Evolutionary conservation across 2,888 invertebrate genomes (phyloP), one percentile per base, ranked within the genome.

Genomic region (Agrochola circellaris): DNA sequence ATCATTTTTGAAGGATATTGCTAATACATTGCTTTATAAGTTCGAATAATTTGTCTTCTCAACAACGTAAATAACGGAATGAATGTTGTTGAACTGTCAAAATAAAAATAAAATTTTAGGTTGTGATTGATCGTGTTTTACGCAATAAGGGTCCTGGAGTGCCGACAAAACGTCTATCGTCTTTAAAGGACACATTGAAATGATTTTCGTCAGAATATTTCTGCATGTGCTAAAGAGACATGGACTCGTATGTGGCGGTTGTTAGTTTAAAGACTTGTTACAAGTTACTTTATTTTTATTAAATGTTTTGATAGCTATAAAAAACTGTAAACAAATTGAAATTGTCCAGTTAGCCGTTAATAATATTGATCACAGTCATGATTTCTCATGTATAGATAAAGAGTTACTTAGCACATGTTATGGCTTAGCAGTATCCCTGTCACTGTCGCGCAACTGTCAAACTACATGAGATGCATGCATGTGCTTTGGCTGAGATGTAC

Each of bases 191-290:
- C 23, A 13, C 30, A 48, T 30, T 67, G 30, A 54, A 51, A 67
- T 67, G 17, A 54, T n/a, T 67, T 51, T n/a, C 23, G 23, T n/a
- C 17, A 6, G 23, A 7, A 48, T 15, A 48, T 48, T 34, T 66
- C 34, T 34, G 34, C 20, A n/a, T 48, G 34, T 67, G 45, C n/a
- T 71, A 30, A 34, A 34, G n/a, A 34, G 20, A 48, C 30, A 71
- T n/a, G 30, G 23, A 71, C 71, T 65, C 7, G n/a, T 48, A 30
- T 45, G 13, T 68, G 56, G 13, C 20, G 45, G 9, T n/a, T 67
- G 67, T 66, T 34, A 48, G 34, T 67, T 48, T 66, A 45, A 48
- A 45, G 1, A 66, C 17, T 71, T 30, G 42, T 70, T 56, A 56
- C 56, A 56, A 56, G 56, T 34, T 34, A 34, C 13, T n/a, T 56